Evolutionary conservation across 2,113 vertebrate genomes (phyloP), one percentile per base, ranked within the genome.

Genomic region (Hepsetus odoe): DNA sequence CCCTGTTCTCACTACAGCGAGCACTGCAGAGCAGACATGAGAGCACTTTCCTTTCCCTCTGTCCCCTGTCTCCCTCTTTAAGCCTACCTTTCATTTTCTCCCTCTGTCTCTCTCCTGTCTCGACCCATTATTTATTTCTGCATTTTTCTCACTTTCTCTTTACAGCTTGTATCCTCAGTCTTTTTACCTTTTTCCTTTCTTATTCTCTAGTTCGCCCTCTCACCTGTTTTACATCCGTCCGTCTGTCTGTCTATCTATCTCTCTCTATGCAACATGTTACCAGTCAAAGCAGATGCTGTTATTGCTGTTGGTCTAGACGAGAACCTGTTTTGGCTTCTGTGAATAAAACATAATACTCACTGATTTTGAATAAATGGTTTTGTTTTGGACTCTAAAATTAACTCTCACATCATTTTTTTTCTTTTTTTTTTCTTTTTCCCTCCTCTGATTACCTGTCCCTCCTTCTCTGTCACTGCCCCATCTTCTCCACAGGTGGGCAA

Each of bases 401-500:
- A 24, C 56, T 59, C 49, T 59, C 64, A 40, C 8, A 66, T 62
- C 33, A n/a, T 53, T 66, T 64, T 8, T n/a, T 5, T 22, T 53
- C 10, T 67, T 24, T 58, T 66, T 49, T 1, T 18, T 42, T 26
- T 32, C 38, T 44, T 24, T 53, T 30, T n/a, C 62, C 51, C 35
- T 49, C 24, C 18, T 28, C 58, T 72, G 0, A 10, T 26, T 59
- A 4, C 49, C 56, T 38, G 2, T 46, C 26, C n/a, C 62, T 73
- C 70, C 46, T 35, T 55, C 71, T 58, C 55, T 20, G 0, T 53
- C 65, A 55, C 53, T 35, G 32, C 64, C 44, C 40, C 9, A 49
- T 74, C 46, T 78, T 70, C 51, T 79, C 55, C 65, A 51, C 83
- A 96, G 95, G 89, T 92, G 74, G 94, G 92, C 33, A 95, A 92